Evolutionary conservation across 2,888 invertebrate species (phyloP), one percentile per base, ranked within the genome.

Genomic region (Hyles lineata): DNA sequence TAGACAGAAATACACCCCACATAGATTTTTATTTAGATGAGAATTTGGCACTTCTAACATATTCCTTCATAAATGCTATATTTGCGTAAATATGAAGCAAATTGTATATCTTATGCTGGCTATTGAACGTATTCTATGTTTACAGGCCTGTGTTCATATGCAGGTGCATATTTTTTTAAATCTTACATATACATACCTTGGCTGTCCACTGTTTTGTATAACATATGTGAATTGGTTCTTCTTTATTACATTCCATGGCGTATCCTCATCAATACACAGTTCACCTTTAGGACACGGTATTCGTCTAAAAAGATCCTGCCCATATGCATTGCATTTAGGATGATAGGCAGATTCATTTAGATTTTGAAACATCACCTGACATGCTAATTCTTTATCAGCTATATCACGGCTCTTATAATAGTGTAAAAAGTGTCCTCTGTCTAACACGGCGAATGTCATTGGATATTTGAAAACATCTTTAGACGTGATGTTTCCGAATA

Each of bases 191-290:
- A 60, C 76, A 82, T 95, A 98, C 98, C 98, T 97, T 74, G 99
- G 98, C 87, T 98, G 97, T 80, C 97, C 96, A 75, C 97, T 96
- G 90, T 99, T 98, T 87, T 98, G 97, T 76, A 99, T 97, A 76
- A 97, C 97, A 93, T 98, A 99, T 0, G 99, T 99, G 90, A 99
- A 98, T 92, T 99, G 99, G 90, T 97, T 96, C 70, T 96, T 97
- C 81, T 96, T 96, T 17, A 99, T 95, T 2, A 99, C 98, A 95
- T 98, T 97, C 90, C 96, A 96, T 32, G 97, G 96, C 74, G 96
- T 96, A 90, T 98, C 98, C 90, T 98, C 99, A 91, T 99, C 99
- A 59, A 95, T 89, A 90, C 99, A 99, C 1, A 99, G 88, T 77
- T 95, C 89, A 35, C 96, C 96, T 81, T 95, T 95, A 0, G 96